Conservation (phyloP, 2,888 invertebrate genomes). For the Liodrosophila aerea region DNA sequence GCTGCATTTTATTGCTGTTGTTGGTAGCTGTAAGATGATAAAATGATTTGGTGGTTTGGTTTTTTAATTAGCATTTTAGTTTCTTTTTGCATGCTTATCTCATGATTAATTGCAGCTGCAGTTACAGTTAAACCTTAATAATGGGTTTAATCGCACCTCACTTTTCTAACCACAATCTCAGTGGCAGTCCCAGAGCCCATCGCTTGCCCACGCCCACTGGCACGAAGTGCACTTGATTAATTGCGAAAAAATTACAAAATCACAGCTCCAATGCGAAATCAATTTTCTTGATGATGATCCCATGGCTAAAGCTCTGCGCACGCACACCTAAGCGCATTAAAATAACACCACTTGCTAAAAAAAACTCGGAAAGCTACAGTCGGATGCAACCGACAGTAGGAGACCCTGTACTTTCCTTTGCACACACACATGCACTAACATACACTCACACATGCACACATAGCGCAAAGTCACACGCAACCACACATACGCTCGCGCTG, state of each 20-base stretch:
- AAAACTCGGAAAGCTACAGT: too few species aligned
- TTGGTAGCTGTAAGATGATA: conserved; percentile 36
- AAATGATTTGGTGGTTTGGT: conserved; percentile 60
- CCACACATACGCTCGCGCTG: too few species aligned
- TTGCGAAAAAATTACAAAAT: conserved; percentile 52
- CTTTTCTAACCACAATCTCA: conserved; percentile 1
- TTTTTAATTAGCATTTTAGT: conserved; percentile 72
- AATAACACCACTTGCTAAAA: conserved; percentile 56
- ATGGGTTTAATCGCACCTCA: conserved; percentile 51
- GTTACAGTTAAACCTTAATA: conserved; percentile 70
- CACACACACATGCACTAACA: too few species aligned
- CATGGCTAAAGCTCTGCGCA: conserved; percentile 36
- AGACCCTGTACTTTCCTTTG: too few species aligned
- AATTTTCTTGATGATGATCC: conserved; percentile 52
- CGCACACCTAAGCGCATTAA: conserved; percentile 60
- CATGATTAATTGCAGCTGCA: conserved; percentile 70
- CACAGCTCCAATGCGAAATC: conserved; percentile 62
- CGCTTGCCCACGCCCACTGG: conserved; percentile 57
- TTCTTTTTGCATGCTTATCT: conserved; percentile 64
- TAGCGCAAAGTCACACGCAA: too few species aligned
- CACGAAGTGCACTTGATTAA: conserved; percentile 68
- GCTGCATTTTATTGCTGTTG: conserved; percentile 47
- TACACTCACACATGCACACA: too few species aligned
- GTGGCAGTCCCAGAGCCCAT: conserved; percentile 20
- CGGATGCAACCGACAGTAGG: too few species aligned